Conservation (phyloP, 2,888 invertebrate species). For the Limnephilus marmoratus region DNA sequence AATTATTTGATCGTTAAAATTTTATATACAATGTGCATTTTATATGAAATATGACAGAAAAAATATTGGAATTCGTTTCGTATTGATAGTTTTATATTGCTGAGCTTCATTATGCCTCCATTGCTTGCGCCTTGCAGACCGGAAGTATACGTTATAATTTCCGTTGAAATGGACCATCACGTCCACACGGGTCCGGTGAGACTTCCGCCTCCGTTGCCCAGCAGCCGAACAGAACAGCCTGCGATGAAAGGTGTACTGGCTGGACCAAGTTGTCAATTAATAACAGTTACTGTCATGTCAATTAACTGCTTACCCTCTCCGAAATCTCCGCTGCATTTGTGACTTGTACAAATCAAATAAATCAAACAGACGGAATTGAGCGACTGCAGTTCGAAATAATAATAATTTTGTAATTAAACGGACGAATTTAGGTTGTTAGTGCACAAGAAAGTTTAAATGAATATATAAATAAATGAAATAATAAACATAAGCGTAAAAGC, state of each 20-base stretch:
- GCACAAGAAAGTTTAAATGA: too few relatives aligned
- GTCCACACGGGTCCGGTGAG: not conserved
- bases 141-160: not conserved
- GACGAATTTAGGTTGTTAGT: too few relatives aligned
- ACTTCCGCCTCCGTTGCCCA: not conserved
- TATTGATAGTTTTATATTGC: not conserved
- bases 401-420: too few relatives aligned
- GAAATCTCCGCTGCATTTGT: not conserved
- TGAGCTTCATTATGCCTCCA: not conserved
- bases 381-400: not conserved
- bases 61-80: too few relatives aligned
- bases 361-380: not conserved
- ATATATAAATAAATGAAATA: too few relatives aligned
- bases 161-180: not conserved
- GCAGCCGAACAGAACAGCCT: not conserved
- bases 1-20: too few relatives aligned
- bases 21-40: too few relatives aligned
- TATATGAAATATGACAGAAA: too few relatives aligned
- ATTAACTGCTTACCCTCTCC: not conserved
- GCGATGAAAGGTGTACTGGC: not conserved
- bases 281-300: slow-evolving; percentile 2
- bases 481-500: too few relatives aligned
- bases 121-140: not conserved
- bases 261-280: not conserved
- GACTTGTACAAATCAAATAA: not conserved